Conservation (phyloP, 2,797 vertebrate genomes). For the Brotula barbata region DNA sequence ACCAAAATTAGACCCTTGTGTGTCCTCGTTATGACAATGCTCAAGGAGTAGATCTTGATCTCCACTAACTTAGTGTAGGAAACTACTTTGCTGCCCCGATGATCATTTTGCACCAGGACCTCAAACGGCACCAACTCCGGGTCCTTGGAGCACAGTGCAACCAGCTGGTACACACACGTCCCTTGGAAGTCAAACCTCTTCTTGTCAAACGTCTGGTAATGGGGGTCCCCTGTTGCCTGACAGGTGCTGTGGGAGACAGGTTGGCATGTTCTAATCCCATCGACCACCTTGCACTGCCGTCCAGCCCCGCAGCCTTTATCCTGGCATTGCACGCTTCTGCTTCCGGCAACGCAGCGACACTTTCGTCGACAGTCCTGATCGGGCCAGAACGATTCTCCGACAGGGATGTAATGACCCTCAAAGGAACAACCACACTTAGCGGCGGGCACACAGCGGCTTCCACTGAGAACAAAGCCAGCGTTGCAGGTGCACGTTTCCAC, state of each 20-base stretch:
- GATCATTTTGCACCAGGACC: conserved; percentile 75
- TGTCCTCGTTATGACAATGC: conserved; percentile 69
- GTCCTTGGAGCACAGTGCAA: conserved; percentile 61
- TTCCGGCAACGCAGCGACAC: conserved; percentile 65
- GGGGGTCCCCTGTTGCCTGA: conserved; percentile 67
- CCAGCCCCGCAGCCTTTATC: conserved; percentile 51
- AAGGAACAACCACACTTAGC: conserved; percentile 71
- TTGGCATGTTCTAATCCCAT: conserved; percentile 67
- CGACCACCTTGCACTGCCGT: conserved; percentile 58
- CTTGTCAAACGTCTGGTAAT: conserved; percentile 76
- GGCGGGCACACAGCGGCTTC: conserved; percentile 56
- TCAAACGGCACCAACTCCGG: conserved; percentile 68
- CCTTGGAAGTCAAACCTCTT: conserved; percentile 71
- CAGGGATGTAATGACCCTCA: conserved; percentile 63
- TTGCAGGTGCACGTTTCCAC: conserved; percentile 76
- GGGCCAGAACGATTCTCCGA: conserved; percentile 69
- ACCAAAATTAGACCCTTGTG: conserved; percentile 67
- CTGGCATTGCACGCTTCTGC: conserved; percentile 54
- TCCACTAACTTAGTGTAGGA: conserved; percentile 73
- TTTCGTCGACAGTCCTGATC: conserved; percentile 56
- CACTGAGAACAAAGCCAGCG: conserved; percentile 69
- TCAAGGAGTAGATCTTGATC: conserved; percentile 64
- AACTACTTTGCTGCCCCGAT: conserved; percentile 63
- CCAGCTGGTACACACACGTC: conserved; percentile 74
- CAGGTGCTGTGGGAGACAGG: conserved; percentile 69